These are phyloP conservation scores for Lasioglossum pauxillum DNA, from an alignment of 2,888 invertebrate genomes.

Conservation along the genomic window DNA sequence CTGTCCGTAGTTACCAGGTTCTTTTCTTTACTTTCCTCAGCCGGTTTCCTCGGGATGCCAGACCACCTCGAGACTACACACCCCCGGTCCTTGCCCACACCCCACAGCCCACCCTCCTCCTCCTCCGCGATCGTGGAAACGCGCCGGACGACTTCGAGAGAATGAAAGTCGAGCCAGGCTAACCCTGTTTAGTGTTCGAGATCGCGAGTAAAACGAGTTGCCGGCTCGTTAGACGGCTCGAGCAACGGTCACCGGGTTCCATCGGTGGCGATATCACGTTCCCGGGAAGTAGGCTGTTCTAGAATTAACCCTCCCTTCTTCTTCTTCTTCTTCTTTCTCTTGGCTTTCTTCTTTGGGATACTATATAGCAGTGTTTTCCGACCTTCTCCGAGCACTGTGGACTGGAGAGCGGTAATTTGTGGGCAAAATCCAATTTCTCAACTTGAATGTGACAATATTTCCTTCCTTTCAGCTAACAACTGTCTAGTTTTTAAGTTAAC, in stretches of 20 bases:
- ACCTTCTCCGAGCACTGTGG: background rate
- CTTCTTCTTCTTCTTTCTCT: background rate
- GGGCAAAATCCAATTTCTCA: background rate
- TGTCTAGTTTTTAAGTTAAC: too few relatives aligned
- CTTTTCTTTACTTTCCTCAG: conserved; percentile 36
- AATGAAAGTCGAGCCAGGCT: conserved; percentile 42
- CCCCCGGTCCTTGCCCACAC: background rate
- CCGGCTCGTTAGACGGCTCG: conserved; percentile 74
- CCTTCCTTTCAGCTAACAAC: too few relatives aligned
- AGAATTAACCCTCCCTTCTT: conserved; percentile 66
- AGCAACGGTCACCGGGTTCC: conserved; percentile 54
- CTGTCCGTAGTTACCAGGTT: conserved; percentile 41
- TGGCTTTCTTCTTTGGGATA: background rate
- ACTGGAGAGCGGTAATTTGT: background rate
- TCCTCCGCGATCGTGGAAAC: background rate
- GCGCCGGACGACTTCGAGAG: background rate
- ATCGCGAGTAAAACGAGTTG: conserved; percentile 80
- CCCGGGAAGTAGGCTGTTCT: conserved; percentile 64
- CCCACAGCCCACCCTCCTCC: background rate
- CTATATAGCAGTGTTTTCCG: background rate
- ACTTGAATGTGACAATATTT: background rate
- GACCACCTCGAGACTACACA: background rate
- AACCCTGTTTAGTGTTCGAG: conserved; percentile 77
- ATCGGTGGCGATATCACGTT: conserved; percentile 70
- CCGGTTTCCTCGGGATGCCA: conserved; percentile 32